Evolutionary conservation across 1,140 invertebrate genomes (phyloP).

Genomic region (Rhizoglyphus robini): DNA sequence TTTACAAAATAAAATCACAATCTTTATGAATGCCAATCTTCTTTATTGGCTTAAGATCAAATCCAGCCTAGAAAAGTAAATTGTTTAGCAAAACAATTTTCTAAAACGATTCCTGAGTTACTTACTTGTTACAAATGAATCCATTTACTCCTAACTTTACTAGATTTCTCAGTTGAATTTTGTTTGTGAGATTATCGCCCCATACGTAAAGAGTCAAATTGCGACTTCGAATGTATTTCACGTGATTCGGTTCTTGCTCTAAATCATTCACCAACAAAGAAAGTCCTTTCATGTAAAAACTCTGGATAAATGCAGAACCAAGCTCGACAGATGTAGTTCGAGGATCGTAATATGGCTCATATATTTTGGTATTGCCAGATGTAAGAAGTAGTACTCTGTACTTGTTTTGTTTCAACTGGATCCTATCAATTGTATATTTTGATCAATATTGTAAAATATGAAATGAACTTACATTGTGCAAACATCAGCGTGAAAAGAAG

Average conservation of each 20-base stretch:
- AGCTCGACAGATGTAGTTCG: slow-evolving; percentile 1
- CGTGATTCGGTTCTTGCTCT: background rate
- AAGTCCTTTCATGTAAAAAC: slow-evolving; percentile 4
- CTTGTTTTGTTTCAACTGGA: slow-evolving; percentile 19
- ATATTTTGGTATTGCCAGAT: too few relatives aligned
- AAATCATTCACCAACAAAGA: background rate
- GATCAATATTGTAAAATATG: too few relatives aligned
- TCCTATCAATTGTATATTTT: too few relatives aligned
- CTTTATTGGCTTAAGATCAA: too few relatives aligned
- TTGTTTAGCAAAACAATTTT: too few relatives aligned
- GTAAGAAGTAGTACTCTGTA: slow-evolving; percentile 3
- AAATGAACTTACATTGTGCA: slow-evolving; percentile 59
- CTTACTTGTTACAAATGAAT: slow-evolving; percentile 20
- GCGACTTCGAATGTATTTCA: background rate
- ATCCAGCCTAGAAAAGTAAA: too few relatives aligned
- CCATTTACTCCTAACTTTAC: background rate
- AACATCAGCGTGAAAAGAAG: slow-evolving; percentile 86
- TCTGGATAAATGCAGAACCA: slow-evolving; percentile 12
- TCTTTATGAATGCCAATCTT: too few relatives aligned
- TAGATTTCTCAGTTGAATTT: background rate
- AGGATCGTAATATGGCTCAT: background rate
- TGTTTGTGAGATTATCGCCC: background rate
- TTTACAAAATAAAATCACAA: too few relatives aligned
- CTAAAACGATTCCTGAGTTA: too few relatives aligned
- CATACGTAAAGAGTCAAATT: slow-evolving; percentile 1